Conservation (phyloP, 30 jellyfish, hydroid and myxozoan species). For the Aurelia aurita region DNA sequence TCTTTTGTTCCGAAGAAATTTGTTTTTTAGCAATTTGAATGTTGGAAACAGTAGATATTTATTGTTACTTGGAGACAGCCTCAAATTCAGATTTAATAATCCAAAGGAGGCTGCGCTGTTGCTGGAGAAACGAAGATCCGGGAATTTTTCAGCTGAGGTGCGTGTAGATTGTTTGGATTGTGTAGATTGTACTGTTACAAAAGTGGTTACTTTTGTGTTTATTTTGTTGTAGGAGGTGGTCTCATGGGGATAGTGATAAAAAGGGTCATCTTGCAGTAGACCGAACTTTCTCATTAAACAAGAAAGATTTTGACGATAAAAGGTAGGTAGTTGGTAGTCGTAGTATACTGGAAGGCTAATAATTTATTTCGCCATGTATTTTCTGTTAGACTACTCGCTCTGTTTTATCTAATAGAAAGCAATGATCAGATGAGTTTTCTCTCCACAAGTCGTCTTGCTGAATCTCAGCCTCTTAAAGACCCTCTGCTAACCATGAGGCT, state of each 20-base stretch:
- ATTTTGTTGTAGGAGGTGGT: constrained; percentile 14
- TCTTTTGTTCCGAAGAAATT: too few species aligned
- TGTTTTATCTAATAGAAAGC: too few species aligned
- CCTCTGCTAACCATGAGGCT: too few species aligned
- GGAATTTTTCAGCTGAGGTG: constrained; percentile 75
- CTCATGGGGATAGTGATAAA: constrained; percentile 30
- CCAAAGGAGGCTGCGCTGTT: constrained; percentile 91
- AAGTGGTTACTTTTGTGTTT: too few species aligned
- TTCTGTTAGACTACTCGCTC: background rate
- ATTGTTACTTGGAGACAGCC: constrained; percentile 94
- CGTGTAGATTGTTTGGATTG: background rate
- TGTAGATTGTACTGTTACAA: too few species aligned
- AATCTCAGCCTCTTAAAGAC: too few species aligned
- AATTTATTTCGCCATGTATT: background rate
- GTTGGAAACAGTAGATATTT: too few species aligned
- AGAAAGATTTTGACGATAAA: constrained; percentile 55
- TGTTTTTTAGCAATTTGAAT: too few species aligned
- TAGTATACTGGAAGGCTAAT: background rate
- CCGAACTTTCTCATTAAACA: constrained; percentile 41
- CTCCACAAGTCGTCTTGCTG: too few species aligned
- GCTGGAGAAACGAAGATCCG: constrained; percentile 87
- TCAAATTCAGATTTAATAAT: constrained; percentile 88
- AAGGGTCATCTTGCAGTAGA: constrained; percentile 16
- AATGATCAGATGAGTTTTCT: too few species aligned
- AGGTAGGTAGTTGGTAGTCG: constrained; percentile 7